Base-by-base conservation (phyloP, 2,888 invertebrate genomes). In the Tillus elongatus region DNA sequence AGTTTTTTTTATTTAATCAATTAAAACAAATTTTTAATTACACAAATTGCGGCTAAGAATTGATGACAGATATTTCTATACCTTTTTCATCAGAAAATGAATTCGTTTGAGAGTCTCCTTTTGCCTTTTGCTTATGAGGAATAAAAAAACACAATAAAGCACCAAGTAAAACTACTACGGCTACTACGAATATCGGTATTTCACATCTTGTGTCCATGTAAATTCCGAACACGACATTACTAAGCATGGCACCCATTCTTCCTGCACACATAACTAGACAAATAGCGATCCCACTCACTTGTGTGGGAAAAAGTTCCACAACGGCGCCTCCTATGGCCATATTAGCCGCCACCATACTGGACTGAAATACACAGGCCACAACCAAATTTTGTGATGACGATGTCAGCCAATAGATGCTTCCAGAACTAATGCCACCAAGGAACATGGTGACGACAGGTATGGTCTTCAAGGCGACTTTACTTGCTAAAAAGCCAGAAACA, bases 211-310 rank as follows among this genome's bases (percentile, higher is more conserved):
- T 68, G 56, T 79, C 79, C 34, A 81, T 66, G 2, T 79, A 64
- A 13, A 69, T 70, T 2, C 79, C 80, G 19, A 81, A 76, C 0
- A 76, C 70, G 4, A 78, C 47, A 60, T 79, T 81, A 37, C 79
- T 76, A 1, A 70, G 66, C 40, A 79, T 74, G 1, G 79, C 79
- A 1, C 80, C 80, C 1, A 76, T 61, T 38, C 80, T 67, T 2
- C 81, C 81, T 54, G 74, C 71, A 62, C 74, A 74, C 28, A 78
- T 73, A 11, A 74, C 73, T 61, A 77, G 69, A 45, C 77, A 79
- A 0, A 80, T 70, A 0, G 78, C 78, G 27, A 79, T 67, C 1
- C 75, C 79, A 50, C 75, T 77, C 2, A 64, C 55, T 4, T 42
- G 46, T 2, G 64, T 64, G 1, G 66, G 66, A 46, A 63, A 65